Percentiles rank a stretch among this genome's conserved stretches.
Conservation (phyloP, 2,113 vertebrate species). For the Clarias magur region DNA sequence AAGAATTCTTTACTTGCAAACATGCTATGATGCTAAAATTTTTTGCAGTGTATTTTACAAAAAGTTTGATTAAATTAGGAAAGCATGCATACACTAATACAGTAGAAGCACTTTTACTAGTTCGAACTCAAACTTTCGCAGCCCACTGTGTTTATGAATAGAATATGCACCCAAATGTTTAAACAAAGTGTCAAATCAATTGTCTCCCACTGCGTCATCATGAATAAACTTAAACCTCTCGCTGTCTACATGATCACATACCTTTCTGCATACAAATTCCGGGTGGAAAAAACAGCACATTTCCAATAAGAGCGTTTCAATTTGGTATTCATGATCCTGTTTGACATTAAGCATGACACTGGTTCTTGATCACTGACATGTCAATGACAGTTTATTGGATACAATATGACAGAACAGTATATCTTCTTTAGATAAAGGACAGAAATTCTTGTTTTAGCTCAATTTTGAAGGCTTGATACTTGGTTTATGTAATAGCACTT, state of each 20-base stretch:
- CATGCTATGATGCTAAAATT: too few species aligned
- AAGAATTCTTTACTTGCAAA: too few species aligned
- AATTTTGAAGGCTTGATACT: neutral
- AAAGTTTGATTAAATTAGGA: neutral
- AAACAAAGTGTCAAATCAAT: neutral
- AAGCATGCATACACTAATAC: neutral
- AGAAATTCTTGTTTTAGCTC: neutral
- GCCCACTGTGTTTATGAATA: neutral
- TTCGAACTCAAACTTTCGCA: neutral
- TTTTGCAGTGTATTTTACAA: too few species aligned
- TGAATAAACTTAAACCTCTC: neutral
- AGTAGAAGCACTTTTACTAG: neutral
- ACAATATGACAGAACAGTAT: slow-evolving; percentile 30
- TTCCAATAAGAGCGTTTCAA: neutral
- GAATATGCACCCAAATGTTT: neutral
- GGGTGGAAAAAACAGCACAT: neutral
- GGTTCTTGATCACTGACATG: slow-evolving; percentile 12
- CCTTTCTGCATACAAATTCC: neutral
- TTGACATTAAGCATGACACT: neutral
- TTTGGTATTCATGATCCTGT: neutral
- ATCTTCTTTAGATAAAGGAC: neutral
- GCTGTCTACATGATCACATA: neutral
- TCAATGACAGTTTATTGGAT: slow-evolving; percentile 38
- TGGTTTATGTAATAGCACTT: slow-evolving; percentile 17
- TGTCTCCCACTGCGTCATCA: neutral